Conservation (phyloP, 1,140 invertebrate genomes). For the Leptinotarsa lineolata region DNA sequence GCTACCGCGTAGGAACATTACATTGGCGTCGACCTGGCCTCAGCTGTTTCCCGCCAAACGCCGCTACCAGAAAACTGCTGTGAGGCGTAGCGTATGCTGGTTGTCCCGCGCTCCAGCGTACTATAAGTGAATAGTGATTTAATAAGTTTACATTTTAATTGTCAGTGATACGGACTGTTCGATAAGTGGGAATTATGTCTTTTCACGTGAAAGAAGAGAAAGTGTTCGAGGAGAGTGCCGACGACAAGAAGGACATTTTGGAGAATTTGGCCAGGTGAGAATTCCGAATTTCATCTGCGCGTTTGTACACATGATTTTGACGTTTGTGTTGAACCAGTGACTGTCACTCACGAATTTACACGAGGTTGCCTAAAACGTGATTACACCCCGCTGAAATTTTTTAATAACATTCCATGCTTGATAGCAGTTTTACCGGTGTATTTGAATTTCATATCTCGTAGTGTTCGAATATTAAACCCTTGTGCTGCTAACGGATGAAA, state of each 20-base stretch:
- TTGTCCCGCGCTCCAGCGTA: conserved; percentile 49
- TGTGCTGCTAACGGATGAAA: not conserved
- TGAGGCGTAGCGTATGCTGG: conserved; percentile 56
- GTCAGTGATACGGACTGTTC: conserved; percentile 29
- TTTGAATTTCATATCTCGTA: not conserved
- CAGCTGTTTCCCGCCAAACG: conserved; percentile 70
- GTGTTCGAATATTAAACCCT: too few species aligned
- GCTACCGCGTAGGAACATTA: conserved; percentile 58
- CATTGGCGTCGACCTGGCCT: conserved; percentile 58
- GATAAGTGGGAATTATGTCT: conserved; percentile 45
- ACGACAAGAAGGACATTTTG: conserved; percentile 47
- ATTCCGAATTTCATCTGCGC: conserved; percentile 41
- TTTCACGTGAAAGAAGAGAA: conserved; percentile 46
- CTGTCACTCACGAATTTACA: not conserved
- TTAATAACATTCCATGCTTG: too few species aligned
- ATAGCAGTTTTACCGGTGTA: not conserved
- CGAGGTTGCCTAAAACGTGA: too few species aligned
- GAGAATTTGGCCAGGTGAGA: conserved; percentile 48
- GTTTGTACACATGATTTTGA: conserved; percentile 51
- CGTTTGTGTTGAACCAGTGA: conserved; percentile 39
- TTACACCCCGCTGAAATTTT: too few species aligned
- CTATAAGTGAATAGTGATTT: conserved; percentile 38
- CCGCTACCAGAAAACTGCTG: conserved; percentile 64
- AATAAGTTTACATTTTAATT: conserved; percentile 37
- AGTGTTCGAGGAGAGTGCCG: conserved; percentile 43